Evolutionary conservation across 2,113 vertebrate genomes (phyloP).

Genomic region (Dromiciops gliroides): DNA sequence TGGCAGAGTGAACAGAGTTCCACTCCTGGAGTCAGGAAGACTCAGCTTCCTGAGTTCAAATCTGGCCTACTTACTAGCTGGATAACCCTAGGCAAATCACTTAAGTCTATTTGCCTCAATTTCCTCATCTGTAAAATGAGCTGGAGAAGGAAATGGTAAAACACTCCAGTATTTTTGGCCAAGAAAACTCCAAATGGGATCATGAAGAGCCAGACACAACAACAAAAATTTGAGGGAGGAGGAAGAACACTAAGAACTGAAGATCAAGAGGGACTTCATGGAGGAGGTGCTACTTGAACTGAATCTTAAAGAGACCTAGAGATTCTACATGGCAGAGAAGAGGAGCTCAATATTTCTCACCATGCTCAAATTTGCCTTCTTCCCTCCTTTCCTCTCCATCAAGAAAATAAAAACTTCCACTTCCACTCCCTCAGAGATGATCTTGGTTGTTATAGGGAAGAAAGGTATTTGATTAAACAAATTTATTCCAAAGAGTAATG

Average conservation of each 20-base stretch:
- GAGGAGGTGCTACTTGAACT: background rate
- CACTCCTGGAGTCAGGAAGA: background rate
- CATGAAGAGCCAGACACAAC: background rate
- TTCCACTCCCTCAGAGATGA: background rate
- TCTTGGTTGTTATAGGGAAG: background rate
- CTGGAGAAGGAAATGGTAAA: background rate
- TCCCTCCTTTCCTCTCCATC: background rate
- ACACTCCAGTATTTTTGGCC: background rate
- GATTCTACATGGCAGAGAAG: background rate
- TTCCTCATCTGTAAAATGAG: background rate
- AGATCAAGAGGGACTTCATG: background rate
- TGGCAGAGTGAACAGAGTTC: background rate
- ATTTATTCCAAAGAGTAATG: background rate
- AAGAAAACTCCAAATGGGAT: background rate
- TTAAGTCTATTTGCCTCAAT: background rate
- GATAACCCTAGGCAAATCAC: background rate
- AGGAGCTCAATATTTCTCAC: background rate
- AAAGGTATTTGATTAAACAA: background rate
- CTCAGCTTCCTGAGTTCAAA: background rate
- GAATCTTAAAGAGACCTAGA: background rate
- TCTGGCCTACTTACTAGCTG: background rate
- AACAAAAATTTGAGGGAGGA: background rate
- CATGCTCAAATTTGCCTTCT: background rate
- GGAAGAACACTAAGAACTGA: background rate
- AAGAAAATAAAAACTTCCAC: background rate